phyloP scores from a whole-genome alignment of 1,140 invertebrate species.

The Lepidurus arcticus region DNA sequence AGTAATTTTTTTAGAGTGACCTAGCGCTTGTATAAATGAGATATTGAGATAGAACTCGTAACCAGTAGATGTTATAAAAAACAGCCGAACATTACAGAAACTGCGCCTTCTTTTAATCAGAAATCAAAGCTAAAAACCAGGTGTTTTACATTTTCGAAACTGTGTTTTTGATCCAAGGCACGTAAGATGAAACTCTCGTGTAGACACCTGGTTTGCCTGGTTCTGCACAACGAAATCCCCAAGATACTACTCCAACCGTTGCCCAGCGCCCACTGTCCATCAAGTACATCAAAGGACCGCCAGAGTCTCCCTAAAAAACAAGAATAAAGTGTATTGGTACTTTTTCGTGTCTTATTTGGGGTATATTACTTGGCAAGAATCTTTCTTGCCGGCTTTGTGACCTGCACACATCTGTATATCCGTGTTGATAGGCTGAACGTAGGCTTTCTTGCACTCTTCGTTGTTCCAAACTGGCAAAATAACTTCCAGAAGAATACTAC shows the following conservation, averaged over 20 bases:
- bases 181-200: constrained; percentile 60
- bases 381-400: constrained; percentile 42
- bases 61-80: background rate
- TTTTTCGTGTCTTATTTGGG: background rate
- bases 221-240: constrained; percentile 54
- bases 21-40: too few species aligned
- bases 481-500: constrained; percentile 54
- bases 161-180: constrained; percentile 64
- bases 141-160: constrained; percentile 59
- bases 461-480: constrained; percentile 53
- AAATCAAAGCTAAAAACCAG: background rate
- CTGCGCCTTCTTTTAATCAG: background rate
- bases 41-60: too few species aligned
- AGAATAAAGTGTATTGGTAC: background rate
- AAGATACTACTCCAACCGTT: constrained; percentile 53
- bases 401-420: constrained; percentile 44
- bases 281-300: constrained; percentile 69
- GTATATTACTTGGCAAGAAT: constrained; percentile 44
- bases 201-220: constrained; percentile 63
- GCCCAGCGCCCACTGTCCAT: constrained; percentile 64
- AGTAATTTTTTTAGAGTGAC: too few species aligned
- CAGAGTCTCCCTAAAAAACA: constrained; percentile 65
- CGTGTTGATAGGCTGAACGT: constrained; percentile 33
- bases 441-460: constrained; percentile 45
- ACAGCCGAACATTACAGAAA: background rate